Percentiles rank a stretch among this genome's conserved stretches.
Conservation (phyloP, 1,140 invertebrate genomes). For the Pemphigus obesinymphae region DNA sequence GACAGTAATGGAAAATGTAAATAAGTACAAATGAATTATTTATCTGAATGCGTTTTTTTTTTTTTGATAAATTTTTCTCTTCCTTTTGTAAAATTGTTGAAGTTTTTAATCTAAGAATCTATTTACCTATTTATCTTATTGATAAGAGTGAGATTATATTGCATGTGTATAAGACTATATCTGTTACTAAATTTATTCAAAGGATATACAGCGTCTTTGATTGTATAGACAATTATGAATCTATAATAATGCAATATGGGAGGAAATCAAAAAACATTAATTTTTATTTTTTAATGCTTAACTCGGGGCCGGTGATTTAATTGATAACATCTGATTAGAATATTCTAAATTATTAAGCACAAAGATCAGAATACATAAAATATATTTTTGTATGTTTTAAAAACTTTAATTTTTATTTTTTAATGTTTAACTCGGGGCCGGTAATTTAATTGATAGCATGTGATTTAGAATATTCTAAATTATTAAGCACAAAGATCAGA, state of each 20-base stretch:
- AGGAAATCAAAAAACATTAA: background rate
- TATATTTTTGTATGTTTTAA: no score
- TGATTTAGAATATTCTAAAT: no score
- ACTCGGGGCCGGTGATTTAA: background rate
- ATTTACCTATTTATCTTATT: slow-evolving; percentile 3
- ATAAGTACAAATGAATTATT: slow-evolving; percentile 31
- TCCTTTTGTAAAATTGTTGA: background rate
- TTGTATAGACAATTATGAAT: background rate
- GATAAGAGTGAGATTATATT: background rate
- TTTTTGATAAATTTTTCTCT: slow-evolving; percentile 1
- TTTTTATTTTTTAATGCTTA: no score
- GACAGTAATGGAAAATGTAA: slow-evolving; percentile 21
- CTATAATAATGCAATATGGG: background rate
- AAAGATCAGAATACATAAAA: no score
- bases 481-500: no score
- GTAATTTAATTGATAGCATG: background rate
- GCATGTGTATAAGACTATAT: background rate
- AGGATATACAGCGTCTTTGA: background rate
- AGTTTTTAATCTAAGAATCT: background rate
- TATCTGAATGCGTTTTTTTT: background rate
- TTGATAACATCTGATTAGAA: no score
- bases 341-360: no score
- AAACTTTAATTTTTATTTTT: background rate
- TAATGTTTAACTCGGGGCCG: background rate
- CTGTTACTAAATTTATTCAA: no score